These are phyloP conservation scores for Corythucha ciliata DNA, from an alignment of 2,888 invertebrate species.

Conservation along the genomic window DNA sequence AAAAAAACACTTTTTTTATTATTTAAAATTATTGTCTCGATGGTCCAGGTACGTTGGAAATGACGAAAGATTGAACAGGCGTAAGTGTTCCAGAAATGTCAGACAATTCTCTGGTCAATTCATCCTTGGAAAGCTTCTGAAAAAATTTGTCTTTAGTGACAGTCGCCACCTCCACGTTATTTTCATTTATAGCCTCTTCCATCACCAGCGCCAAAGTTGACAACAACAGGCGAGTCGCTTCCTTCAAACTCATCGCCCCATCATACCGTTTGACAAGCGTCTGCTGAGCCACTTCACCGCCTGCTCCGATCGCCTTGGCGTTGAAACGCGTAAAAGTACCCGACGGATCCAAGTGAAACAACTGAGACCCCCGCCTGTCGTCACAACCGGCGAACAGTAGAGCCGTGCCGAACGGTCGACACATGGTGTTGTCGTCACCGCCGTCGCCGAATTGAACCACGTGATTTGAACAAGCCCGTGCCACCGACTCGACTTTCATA, in stretches of 20 bases:
- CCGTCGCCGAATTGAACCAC: constrained; percentile 99
- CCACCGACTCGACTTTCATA: constrained; percentile 95
- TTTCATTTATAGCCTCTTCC: constrained; percentile 96
- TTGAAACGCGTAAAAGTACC: constrained; percentile 97
- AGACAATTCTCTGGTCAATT: constrained; percentile 46
- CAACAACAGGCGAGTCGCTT: constrained; percentile 83
- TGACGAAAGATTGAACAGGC: too few relatives aligned
- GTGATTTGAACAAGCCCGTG: constrained; percentile 95
- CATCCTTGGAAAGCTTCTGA: constrained; percentile 82
- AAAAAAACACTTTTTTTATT: too few relatives aligned
- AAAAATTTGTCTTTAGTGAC: constrained; percentile 72
- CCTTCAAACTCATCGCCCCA: constrained; percentile 64
- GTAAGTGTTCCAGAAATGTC: constrained; percentile 22
- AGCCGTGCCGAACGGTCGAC: constrained; percentile 93
- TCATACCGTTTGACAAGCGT: constrained; percentile 55
- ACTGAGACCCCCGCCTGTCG: constrained; percentile 83
- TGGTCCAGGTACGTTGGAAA: too few relatives aligned
- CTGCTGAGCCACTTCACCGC: constrained; percentile 98
- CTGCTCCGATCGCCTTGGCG: constrained; percentile 98
- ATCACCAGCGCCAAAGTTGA: constrained; percentile 97
- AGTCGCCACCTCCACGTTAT: constrained; percentile 94
- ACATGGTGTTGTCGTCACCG: constrained; percentile 70
- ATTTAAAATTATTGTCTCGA: too few relatives aligned
- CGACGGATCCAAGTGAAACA: constrained; percentile 98
- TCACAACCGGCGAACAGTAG: constrained; percentile 92